Evolutionary conservation across 2,113 vertebrate genomes (phyloP), one percentile per base, ranked within the genome.

Genomic region (Macrotus californicus): DNA sequence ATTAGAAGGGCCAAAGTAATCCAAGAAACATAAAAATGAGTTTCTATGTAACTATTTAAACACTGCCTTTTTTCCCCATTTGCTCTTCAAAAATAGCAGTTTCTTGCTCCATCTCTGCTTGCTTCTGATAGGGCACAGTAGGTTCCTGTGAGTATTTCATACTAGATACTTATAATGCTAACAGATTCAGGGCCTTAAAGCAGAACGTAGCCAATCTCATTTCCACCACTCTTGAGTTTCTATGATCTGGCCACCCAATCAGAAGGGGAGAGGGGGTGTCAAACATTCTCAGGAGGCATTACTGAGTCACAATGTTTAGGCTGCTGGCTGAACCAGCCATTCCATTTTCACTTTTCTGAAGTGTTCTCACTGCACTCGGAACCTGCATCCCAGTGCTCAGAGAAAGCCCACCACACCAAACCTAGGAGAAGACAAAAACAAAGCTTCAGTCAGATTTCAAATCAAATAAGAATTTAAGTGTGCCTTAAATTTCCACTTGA

Each of bases 361-460:
- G 98, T 22, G 97, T 99, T 97, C 98, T 98, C 95, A 99, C 98
- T 13, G 98, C 98, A 97, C 98, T 99, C 54, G 99, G 99, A 95
- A 99, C 99, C 97, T 99, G 99, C 96, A 99, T 97, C 64, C 99
- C 99, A 3, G 99, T 99, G 59, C 86, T 98, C 82, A 99, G 94
- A 91, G 98, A 97, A 91, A 99, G 98, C 26, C 99, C 99, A 61
- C 99, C 99, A 89, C 99, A 99, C 99, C 99, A 99, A 48, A 99
- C 98, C 99, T 99, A 98, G 54, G 72, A 86, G 29, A 87, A 56
- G 22, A 86, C 18, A 90, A 82, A 90, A 89, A 79, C 43, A 97
- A 76, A 96, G 59, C 46, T 89, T 85, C 41, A 66, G 82, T 95
- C 77, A 97, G 85, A 93, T 50, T 94, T 84, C n/a, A 83, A 87